Evolutionary conservation across 2,113 vertebrate genomes (phyloP).

Genomic region (Macaca nemestrina): DNA sequence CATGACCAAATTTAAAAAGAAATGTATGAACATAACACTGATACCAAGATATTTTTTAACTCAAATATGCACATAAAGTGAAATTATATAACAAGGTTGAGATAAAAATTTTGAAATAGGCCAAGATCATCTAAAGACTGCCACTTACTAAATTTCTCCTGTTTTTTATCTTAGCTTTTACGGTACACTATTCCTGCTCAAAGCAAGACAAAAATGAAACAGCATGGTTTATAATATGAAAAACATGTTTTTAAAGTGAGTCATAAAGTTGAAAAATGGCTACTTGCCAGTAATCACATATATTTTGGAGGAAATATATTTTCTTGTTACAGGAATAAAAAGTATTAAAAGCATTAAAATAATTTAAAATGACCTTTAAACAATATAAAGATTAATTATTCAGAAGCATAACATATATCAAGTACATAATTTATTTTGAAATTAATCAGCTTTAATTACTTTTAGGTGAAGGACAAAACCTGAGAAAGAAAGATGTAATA

Average conservation of each 20-base stretch:
- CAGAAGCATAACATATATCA: not conserved
- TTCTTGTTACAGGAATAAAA: slow-evolving; percentile 85
- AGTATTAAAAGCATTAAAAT: slow-evolving; percentile 86
- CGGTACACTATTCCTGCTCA: slow-evolving; percentile 53
- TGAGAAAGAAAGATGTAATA: not conserved
- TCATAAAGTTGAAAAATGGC: slow-evolving; percentile 86
- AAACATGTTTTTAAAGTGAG: slow-evolving; percentile 81
- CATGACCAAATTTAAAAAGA: not conserved
- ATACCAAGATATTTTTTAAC: slow-evolving; percentile 21
- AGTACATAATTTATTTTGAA: slow-evolving; percentile 38
- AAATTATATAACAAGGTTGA: slow-evolving; percentile 41
- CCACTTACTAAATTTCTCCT: slow-evolving; percentile 67
- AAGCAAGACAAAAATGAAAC: slow-evolving; percentile 75
- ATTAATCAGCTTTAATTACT: slow-evolving; percentile 1
- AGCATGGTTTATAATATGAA: slow-evolving; percentile 81
- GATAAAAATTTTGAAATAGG: not conserved
- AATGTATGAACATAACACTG: not conserved
- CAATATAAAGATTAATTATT: not conserved
- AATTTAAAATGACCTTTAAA: slow-evolving; percentile 67
- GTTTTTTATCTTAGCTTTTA: slow-evolving; percentile 47
- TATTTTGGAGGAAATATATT: slow-evolving; percentile 83
- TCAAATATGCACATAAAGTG: slow-evolving; percentile 16
- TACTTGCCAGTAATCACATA: slow-evolving; percentile 84
- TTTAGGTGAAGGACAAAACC: slow-evolving; percentile 18
- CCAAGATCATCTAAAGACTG: not conserved